Percentiles rank a stretch among this genome's conserved stretches.
These are phyloP conservation scores for Ammodramus savannarum DNA, from an alignment of 2,113 vertebrate species.

Conservation along the genomic window DNA sequence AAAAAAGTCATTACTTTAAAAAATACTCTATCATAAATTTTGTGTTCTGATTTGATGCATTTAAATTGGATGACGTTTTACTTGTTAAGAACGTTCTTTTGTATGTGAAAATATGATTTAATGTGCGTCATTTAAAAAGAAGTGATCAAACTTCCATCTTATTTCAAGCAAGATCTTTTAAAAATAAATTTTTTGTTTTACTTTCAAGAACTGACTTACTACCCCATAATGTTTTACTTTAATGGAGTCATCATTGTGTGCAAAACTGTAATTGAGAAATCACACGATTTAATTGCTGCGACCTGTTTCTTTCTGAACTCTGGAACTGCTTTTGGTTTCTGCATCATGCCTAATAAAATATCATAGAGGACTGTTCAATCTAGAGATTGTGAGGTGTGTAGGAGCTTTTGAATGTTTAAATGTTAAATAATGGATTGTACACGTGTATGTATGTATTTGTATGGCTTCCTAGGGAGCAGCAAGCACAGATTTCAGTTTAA, in stretches of 20 bases:
- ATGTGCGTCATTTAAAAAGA: background rate
- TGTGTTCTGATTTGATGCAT: background rate
- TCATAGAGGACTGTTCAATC: background rate
- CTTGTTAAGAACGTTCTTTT: background rate
- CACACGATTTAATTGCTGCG: background rate
- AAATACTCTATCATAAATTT: background rate
- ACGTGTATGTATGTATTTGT: fast-evolving
- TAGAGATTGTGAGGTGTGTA: background rate
- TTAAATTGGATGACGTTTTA: background rate
- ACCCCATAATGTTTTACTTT: background rate
- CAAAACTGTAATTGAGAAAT: background rate
- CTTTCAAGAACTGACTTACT: background rate
- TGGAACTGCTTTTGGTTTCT: background rate
- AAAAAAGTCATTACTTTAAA: background rate
- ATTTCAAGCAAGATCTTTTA: background rate
- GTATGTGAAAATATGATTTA: background rate
- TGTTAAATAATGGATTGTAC: background rate
- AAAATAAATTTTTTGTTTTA: background rate
- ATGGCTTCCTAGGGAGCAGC: background rate
- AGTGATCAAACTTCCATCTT: background rate
- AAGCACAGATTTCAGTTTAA: background rate
- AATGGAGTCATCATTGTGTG: background rate
- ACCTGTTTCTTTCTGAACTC: background rate
- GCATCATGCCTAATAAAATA: background rate
- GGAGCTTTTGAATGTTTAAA: background rate